Base-by-base conservation (phyloP, 2,113 vertebrate species). In the Nerophis lumbriciformis region DNA sequence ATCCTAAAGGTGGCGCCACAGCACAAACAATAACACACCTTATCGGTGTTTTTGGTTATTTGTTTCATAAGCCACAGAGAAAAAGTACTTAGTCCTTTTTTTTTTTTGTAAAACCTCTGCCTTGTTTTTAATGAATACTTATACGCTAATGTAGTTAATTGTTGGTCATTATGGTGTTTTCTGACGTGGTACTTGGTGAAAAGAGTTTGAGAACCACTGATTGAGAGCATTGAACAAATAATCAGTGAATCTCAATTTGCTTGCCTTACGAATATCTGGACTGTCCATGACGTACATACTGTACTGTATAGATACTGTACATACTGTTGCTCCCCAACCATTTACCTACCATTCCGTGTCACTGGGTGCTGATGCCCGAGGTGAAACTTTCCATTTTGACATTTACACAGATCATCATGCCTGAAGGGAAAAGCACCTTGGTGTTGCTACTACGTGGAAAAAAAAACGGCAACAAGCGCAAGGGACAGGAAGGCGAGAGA, bases 301-400 rank as follows among this genome's bases (percentile, higher is more conserved):
- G 28, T 1, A 28, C 28, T 28, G 28, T 28, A 28, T 28, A 28
- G 28, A 28, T 28, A 45, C 42, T 51, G 6, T 11, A 51, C 16
- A 51, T 21, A 51, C 9, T 6, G 4, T 48, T 48, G 8, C 63
- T 54, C 53, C 66, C 58, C 65, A 28, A 52, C 55, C 65, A 52
- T 63, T 72, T 56, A 37, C 45, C 37, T 51, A 62, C 79, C 62
- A 54, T 54, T 59, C 61, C 60, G 60, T 63, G 69, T 74, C 61
- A 71, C 68, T 11, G 53, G 49, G 58, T 76, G 49, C 53, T 50
- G 65, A 44, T 53, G 39, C 77, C 73, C 6, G 12, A 55, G 77
- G 71, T 77, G 71, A 78, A 77, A 68, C 72, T 61, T 74, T 81
- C 53, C 63, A 73, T 78, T 86, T 63, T 78, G 75, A 83, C 65